Percentiles rank a stretch among this genome's conserved stretches.
Evolutionary conservation across 2,113 vertebrate genomes (phyloP).

Genomic region (Carassius carassius): DNA sequence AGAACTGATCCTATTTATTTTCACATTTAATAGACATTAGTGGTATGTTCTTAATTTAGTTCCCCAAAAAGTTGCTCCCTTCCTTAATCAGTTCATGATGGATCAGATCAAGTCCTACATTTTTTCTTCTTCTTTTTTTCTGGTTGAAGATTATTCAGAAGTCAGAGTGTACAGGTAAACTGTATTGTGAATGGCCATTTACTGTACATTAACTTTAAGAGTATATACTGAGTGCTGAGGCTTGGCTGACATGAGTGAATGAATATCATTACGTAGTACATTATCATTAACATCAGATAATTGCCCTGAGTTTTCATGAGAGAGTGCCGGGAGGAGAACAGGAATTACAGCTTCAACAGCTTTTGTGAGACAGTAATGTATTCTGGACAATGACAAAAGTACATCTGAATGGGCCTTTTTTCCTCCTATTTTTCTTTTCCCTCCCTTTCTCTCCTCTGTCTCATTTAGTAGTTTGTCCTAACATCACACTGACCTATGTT

Average conservation of each 20-base stretch:
- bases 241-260: background rate
- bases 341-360: background rate
- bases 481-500: background rate
- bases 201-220: background rate
- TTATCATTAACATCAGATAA: slow-evolving; percentile 19
- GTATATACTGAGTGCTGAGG: background rate
- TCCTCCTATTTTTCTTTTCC: background rate
- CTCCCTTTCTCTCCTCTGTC: background rate
- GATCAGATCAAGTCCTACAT: background rate
- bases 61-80: no score
- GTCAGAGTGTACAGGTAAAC: background rate
- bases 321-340: background rate
- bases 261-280: slow-evolving; percentile 3
- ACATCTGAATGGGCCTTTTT: background rate
- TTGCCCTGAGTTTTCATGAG: background rate
- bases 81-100: background rate
- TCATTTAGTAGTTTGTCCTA: slow-evolving; percentile 10
- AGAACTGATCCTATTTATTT: no score
- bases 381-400: background rate
- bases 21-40: no score
- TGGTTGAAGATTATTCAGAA: background rate
- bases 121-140: background rate
- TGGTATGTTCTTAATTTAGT: no score
- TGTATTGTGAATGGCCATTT: background rate
- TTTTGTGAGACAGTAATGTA: background rate